Base-by-base conservation (phyloP, 2,888 invertebrate genomes). In the Chromoteleia sp. region DNA sequence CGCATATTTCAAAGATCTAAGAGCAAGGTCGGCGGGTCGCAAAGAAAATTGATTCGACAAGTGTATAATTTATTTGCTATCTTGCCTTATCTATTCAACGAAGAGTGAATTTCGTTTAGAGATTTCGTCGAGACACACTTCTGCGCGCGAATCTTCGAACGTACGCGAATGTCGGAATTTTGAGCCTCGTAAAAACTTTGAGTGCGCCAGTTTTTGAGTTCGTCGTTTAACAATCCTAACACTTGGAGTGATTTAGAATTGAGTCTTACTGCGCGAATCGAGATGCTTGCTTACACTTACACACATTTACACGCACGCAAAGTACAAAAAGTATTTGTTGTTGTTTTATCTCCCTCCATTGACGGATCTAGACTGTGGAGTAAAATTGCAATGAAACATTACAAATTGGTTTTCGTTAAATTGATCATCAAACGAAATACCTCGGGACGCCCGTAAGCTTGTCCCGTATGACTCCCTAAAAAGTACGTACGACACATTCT, bases 181-280 rank as follows among this genome's bases (percentile, higher is more conserved):
- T 54, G 65, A 78, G 52, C 65, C 73, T 65, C 54, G 43, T 73
- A 73, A 52, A 52, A 52, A 59, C 71, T 54, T 75, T n/a, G 19
- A 58, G 36, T 54, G 56, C 36, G 61, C 33, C 33, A 33, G 48
- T 14, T 48, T 21, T 41, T 58, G n/a, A 58, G 29, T 50, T 67
- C 19, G 19, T 15, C 14, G 5, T 39, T 63, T 30, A 63, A 61
- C 67, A 73, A 58, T 45, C 30, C 61, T 61, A 58, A 74, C 59
- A 73, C 36, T 79, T 73, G 61, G 43, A 68, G 68, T 50, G 73
- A 68, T 80, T 75, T 68, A 70, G 70, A 74, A 80, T 80, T 61
- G 61, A 74, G 59, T 79, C 67, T 67, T 68, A 61, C 39, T 59
- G 71, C 59, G 59, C 67, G 67, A 59, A 54, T 73, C 39, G 39